Base-by-base conservation (phyloP, 2,113 vertebrate species). In the Hylia prasina region DNA sequence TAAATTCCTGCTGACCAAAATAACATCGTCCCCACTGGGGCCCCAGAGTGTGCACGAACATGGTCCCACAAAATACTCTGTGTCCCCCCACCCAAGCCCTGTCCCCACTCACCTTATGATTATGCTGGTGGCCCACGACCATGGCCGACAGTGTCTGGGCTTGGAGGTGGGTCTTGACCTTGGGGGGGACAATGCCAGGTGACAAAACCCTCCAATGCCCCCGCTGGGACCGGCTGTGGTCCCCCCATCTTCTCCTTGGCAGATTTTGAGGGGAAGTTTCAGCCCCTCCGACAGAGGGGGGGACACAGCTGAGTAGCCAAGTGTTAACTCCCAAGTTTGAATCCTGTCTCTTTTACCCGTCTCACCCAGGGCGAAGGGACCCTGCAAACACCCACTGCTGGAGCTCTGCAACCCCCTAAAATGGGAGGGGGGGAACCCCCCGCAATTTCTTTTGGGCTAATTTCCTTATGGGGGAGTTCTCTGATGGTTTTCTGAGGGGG, bases 111-210 rank as follows among this genome's bases (percentile, higher is more conserved):
- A 99, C 99, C 98, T 98, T 96, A 65, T 99, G 99, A 88, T 99
- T 98, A 92, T 99, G 99, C 96, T 99, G 99, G 96, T 99, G 98
- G 28, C 99, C 99, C 40, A 99, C 99, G 0, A 99, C 99, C 50
- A 99, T 92, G 3, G 98, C 56, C 0, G 98, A 88, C 92, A 98
- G 85, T 0, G 98, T 98, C 97, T 99, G 99, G 42, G 99, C 98
- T 95, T 99, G 99, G 44, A 99, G 98, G 70, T 99, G 99, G 0
- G 99, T 99, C 96, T 99, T 99, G 66, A 99, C 98, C 99, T 99
- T 76, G 21, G 23, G 7, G 27, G 8, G 28, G 20, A 68, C 58
- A 90, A 57, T 9, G 7, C 42, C 4, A 10, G 65, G 75, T 82
- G 65, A 73, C 16, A 23, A 56, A 66, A 11, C 15, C 28, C 28